Evolutionary conservation across 1,140 invertebrate genomes (phyloP), one percentile per base, ranked within the genome.

Genomic region (Drosophila ogumai): DNA sequence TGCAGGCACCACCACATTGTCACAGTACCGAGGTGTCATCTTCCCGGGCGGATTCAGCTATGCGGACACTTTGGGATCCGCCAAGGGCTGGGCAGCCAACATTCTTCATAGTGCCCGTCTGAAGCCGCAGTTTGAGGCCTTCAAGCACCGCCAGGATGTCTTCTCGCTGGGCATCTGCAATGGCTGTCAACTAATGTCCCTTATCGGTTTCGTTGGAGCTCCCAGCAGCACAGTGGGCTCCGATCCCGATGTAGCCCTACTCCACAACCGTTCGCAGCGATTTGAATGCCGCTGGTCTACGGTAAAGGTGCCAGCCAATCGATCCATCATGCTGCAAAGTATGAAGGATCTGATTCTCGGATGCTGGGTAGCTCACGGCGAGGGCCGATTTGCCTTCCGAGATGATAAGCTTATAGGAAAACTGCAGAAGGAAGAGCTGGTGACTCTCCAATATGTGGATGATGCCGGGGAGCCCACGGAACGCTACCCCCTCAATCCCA

Each of bases 1-100:
- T 75, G 2, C 32, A 92, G 91, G 91, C 3, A 52, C 49, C 68
- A 94, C 97, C 6, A 95, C 94, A 3, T 92, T 99, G 9, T 95
- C 98, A 60, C 92, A 94, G 15, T 99, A 99, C 93, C 94, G 95
- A 73, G 99, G 99, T 6, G 81, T 99, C 13, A 95, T 98, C 36
- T 99, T 99, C 88, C 98, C 98, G 4, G 99, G 99, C 43, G 99
- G 99, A 15, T 99, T 99, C 91, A 99, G 98, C 93, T 99, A 99
- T 94, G 98, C 98, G 38, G 98, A 99, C 94, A 99, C 99, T 2
- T 93, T 99, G 38, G 99, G 99, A 1, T 99, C 98, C 1, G 98
- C 98, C 0, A 99, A 99, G 94, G 98, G 99, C 17, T 99, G 99
- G 99, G 98, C 98, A 3, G 98, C 97, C 0, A 96, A 96, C 79